Evolutionary conservation across 2,113 vertebrate genomes (phyloP), one percentile per base, ranked within the genome.

Genomic region (Noturus placidus): DNA sequence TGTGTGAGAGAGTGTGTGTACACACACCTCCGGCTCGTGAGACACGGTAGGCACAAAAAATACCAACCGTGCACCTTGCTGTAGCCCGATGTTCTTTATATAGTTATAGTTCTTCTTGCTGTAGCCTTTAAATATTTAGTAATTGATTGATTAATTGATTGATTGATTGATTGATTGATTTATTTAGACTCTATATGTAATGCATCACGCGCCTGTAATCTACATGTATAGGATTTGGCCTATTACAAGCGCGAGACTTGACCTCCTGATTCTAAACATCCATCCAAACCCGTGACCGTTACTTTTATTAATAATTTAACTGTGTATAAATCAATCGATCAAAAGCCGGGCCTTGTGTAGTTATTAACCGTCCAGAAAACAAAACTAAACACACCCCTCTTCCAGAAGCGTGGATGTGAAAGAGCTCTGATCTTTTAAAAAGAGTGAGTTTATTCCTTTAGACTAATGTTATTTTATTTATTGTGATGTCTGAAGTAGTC

Each of bases 401-500:
- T 20, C 9, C 27, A 56, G 10, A 30, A 81, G 17, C 17, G 35
- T 27, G 0, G 35, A 38, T 81, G 54, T 38, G 30, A 25, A 1
- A 3, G 5, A 14, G 52, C n/a, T 59, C 8, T 35, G 14, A 79
- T 77, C 52, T 13, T 4, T 46, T n/a, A n/a, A n/a, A 4, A 22
- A 5, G 14, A 77, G 52, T 54, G 13, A 4, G 9, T 78, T 8
- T 8, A 42, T 42, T 42, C 5, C 6, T 46, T 46, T 7, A 42
- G 5, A 42, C 5, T 42, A 3, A 54, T 54, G 20, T 70, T 50
- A 50, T 20, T 20, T 22, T 50, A 19, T 7, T 17, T 42, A 42
- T 84, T 84, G 77, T 85, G 56, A 88, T 54, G 63, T 82, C 5
- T 74, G 69, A 88, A 80, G 85, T 87, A 70, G 79, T 38, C 85